A percentile compares a stretch with the other conserved stretches of the same genome.
phyloP scores from a whole-genome alignment of 2,113 vertebrate species.

The Sciurus niger region DNA sequence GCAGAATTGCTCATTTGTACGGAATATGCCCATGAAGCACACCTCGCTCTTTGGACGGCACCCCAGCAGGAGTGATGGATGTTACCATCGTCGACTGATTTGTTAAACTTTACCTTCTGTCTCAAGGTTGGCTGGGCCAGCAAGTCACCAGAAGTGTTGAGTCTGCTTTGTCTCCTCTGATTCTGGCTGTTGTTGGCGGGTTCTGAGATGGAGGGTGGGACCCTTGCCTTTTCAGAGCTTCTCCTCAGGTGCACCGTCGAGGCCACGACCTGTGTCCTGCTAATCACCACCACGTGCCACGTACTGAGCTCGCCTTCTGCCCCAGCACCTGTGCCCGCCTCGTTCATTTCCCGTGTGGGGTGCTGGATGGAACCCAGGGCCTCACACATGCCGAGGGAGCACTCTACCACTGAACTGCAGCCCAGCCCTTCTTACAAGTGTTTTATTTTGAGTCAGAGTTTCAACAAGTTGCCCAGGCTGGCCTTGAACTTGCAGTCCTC shows the following conservation, averaged over 20 bases:
- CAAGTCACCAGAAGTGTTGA: neutral
- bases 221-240: neutral
- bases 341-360: too few relatives aligned
- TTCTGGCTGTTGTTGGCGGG: neutral
- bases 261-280: neutral
- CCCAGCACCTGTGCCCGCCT: neutral
- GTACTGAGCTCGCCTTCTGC: neutral
- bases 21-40: neutral
- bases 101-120: neutral
- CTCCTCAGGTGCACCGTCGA: neutral
- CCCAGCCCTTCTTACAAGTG: neutral
- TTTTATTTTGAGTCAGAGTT: neutral
- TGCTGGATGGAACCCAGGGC: neutral
- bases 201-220: neutral
- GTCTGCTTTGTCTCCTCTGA: neutral
- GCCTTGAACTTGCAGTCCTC: neutral
- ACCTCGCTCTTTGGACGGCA: neutral
- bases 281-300: neutral
- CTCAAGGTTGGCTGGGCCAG: rapidly evolving
- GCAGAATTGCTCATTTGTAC: neutral
- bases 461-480: neutral
- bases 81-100: neutral
- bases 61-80: neutral
- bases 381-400: neutral
- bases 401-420: neutral